A percentile compares a stretch with the other conserved stretches of the same genome.
Evolutionary conservation across 2,888 invertebrate species (phyloP).

Genomic region (Spodoptera picta): DNA sequence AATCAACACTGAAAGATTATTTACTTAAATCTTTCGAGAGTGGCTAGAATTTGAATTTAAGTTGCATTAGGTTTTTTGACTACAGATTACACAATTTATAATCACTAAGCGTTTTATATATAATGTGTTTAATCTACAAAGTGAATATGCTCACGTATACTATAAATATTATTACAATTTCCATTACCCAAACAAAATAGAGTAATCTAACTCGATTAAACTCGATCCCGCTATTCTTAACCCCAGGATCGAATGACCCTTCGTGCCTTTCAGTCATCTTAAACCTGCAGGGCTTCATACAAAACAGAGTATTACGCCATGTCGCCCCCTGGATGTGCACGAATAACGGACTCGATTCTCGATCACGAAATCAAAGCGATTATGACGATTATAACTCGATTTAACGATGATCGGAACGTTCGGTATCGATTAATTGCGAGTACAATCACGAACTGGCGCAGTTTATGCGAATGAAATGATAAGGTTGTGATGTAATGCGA

Average conservation of each 20-base stretch:
- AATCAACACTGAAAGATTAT: no score
- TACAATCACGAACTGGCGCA: constrained; percentile 68
- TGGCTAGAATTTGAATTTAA: no score
- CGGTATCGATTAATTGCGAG: constrained; percentile 67
- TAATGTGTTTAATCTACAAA: no score
- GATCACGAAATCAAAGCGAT: constrained; percentile 73
- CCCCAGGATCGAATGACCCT: constrained; percentile 27
- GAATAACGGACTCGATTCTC: constrained; percentile 71
- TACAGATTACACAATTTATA: no score
- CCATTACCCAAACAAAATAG: constrained; percentile 11
- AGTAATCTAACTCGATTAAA: constrained; percentile 33
- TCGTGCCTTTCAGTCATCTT: constrained; percentile 50
- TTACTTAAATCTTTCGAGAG: no score
- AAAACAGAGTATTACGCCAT: constrained; percentile 58
- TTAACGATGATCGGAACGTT: constrained; percentile 58
- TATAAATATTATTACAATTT: no score
- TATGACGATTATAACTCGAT: constrained; percentile 70
- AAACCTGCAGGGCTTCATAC: constrained; percentile 40
- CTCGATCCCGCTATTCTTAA: constrained; percentile 45
- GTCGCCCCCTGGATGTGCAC: constrained; percentile 63
- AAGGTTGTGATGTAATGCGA: constrained; percentile 31
- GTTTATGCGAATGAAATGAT: constrained; percentile 36
- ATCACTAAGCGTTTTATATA: no score
- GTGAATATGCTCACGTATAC: no score
- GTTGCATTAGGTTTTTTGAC: no score